Evolutionary conservation across 1,140 invertebrate genomes (phyloP).

Genomic region (Pteromalus puparum): DNA sequence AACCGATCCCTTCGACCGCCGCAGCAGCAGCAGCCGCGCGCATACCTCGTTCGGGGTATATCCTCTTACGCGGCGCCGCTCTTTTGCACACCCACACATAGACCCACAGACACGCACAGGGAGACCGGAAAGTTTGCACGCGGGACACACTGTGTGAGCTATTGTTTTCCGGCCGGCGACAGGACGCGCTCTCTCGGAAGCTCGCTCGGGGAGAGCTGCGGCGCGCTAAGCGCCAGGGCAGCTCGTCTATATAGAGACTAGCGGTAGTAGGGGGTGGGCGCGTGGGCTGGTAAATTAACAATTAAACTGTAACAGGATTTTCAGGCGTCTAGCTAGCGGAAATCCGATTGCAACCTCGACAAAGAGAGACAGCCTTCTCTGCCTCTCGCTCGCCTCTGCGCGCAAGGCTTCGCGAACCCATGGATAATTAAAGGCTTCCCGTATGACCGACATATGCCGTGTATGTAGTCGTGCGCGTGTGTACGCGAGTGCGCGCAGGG

Average conservation of each 20-base stretch:
- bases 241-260: no score
- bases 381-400: neutral
- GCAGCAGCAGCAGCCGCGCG: no score
- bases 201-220: no score
- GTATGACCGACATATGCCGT: slow-evolving; percentile 58
- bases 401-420: slow-evolving; percentile 33
- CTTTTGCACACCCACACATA: neutral
- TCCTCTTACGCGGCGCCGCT: neutral
- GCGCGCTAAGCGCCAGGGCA: neutral
- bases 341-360: slow-evolving; percentile 49
- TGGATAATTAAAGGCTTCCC: slow-evolving; percentile 65
- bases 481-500: no score
- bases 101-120: no score
- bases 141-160: neutral
- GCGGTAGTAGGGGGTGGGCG: no score
- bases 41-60: no score
- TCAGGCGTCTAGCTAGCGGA: slow-evolving; percentile 58
- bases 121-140: neutral
- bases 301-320: slow-evolving; percentile 68
- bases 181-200: neutral
- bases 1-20: neutral
- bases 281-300: slow-evolving; percentile 64
- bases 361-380: neutral
- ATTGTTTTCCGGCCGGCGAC: neutral
- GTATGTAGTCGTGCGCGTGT: neutral